Evolutionary conservation across 1,140 invertebrate species (phyloP).

Genomic region (Aradophagus sp.): DNA sequence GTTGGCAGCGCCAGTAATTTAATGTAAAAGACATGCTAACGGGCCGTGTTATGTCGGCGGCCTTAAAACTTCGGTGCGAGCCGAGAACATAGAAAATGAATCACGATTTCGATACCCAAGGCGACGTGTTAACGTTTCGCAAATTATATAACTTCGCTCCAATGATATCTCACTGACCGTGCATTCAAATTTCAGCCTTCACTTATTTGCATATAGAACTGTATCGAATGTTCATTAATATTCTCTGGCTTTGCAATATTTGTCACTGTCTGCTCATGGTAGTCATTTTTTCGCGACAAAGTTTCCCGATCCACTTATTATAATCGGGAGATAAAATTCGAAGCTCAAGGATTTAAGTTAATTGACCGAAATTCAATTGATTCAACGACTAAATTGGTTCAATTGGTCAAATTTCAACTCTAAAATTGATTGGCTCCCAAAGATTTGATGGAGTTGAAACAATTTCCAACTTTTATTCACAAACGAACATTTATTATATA

Average conservation of each 20-base stretch:
- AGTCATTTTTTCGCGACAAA: too few relatives aligned
- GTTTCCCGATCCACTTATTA: neutral
- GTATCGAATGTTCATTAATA: conserved; percentile 37
- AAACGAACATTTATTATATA: too few relatives aligned
- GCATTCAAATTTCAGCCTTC: conserved; percentile 36
- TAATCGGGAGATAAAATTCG: too few relatives aligned
- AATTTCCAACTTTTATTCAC: too few relatives aligned
- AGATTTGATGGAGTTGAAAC: too few relatives aligned
- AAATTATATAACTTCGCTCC: conserved; percentile 34
- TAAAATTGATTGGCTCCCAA: too few relatives aligned
- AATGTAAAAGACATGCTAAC: conserved; percentile 53
- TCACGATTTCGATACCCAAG: conserved; percentile 53
- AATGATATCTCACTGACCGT: conserved; percentile 34
- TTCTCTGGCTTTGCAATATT: too few relatives aligned
- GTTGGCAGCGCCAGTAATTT: conserved; percentile 47
- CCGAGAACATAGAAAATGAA: conserved; percentile 46
- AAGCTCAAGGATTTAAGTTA: too few relatives aligned
- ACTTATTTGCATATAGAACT: conserved; percentile 53
- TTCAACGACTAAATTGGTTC: too few relatives aligned
- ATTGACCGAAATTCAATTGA: too few relatives aligned
- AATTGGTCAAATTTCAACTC: too few relatives aligned
- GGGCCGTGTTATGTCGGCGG: conserved; percentile 50
- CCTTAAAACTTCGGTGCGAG: conserved; percentile 40
- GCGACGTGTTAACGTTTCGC: conserved; percentile 53
- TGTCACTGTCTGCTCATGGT: too few relatives aligned